Conservation (phyloP, 2,113 vertebrate genomes). For the Cisticola juncidis region DNA sequence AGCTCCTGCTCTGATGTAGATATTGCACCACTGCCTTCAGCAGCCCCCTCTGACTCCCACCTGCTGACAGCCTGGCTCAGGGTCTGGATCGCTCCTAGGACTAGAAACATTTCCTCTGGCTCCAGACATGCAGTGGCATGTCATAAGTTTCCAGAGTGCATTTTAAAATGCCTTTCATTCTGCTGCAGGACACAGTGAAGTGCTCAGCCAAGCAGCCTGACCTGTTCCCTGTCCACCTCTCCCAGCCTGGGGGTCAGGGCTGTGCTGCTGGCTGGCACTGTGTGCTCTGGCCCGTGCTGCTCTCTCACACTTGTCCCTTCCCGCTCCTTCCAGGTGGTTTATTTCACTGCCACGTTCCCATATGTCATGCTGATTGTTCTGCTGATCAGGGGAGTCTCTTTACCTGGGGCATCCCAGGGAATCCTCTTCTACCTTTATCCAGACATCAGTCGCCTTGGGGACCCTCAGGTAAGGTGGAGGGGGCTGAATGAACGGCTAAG, state of each 20-base stretch:
- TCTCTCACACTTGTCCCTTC: neutral
- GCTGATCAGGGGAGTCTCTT: slow-evolving; percentile 86
- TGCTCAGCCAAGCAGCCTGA: neutral
- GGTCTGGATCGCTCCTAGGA: neutral
- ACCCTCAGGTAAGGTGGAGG: slow-evolving; percentile 84
- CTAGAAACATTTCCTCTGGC: neutral
- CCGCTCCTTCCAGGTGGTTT: slow-evolving; percentile 82
- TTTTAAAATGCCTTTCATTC: neutral
- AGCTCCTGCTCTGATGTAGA: neutral
- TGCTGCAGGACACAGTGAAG: neutral
- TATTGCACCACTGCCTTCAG: neutral
- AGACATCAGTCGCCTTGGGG: slow-evolving; percentile 84
- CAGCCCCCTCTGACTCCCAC: neutral
- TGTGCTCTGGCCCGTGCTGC: accelerated
- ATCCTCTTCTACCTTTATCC: slow-evolving; percentile 93
- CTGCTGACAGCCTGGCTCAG: neutral
- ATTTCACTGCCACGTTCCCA: slow-evolving; percentile 92
- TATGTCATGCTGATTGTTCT: slow-evolving; percentile 92
- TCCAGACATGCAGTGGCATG: accelerated
- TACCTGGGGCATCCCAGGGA: slow-evolving; percentile 86
- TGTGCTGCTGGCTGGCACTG: accelerated
- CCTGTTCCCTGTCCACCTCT: no score
- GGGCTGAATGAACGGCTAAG: neutral
- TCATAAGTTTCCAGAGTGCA: neutral
- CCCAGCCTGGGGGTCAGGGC: accelerated